phyloP scores from a whole-genome alignment of 1,140 invertebrate genomes.

The Pentalonia nigronervosa region DNA sequence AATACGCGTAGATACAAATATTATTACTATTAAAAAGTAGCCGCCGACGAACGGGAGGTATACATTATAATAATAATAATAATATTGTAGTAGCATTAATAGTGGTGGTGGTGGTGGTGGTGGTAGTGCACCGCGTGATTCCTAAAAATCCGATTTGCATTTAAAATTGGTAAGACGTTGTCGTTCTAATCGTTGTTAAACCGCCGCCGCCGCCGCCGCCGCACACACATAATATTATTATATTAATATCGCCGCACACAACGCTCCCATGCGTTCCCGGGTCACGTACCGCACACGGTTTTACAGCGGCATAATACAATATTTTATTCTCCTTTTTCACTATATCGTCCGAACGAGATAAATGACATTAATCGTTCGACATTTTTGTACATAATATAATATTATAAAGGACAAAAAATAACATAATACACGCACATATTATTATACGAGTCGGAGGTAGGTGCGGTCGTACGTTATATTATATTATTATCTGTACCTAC shows the following conservation, averaged over 20 bases:
- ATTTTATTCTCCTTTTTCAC: background rate
- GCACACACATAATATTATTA: background rate
- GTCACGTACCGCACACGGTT: slow-evolving; percentile 3
- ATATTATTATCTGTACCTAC: background rate
- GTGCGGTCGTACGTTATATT: background rate
- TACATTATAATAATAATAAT: background rate
- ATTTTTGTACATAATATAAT: background rate
- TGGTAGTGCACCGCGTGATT: slow-evolving; percentile 25
- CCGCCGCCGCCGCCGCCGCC: background rate
- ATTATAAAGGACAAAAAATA: background rate
- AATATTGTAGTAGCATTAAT: background rate
- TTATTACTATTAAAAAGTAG: slow-evolving; percentile 49
- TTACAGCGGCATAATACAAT: background rate
- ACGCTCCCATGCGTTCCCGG: background rate
- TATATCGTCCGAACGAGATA: background rate
- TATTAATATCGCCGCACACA: background rate
- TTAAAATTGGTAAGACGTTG: slow-evolving; percentile 45
- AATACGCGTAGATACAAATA: background rate
- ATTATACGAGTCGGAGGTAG: background rate
- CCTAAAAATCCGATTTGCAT: slow-evolving; percentile 49
- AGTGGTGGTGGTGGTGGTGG: background rate
- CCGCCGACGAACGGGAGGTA: background rate
- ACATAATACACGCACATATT: background rate
- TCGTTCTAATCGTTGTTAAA: slow-evolving; percentile 14
- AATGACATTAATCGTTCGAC: slow-evolving; percentile 40